These are phyloP conservation scores for Charadrius vociferus DNA, from an alignment of 2,113 vertebrate genomes.

Conservation along the genomic window DNA sequence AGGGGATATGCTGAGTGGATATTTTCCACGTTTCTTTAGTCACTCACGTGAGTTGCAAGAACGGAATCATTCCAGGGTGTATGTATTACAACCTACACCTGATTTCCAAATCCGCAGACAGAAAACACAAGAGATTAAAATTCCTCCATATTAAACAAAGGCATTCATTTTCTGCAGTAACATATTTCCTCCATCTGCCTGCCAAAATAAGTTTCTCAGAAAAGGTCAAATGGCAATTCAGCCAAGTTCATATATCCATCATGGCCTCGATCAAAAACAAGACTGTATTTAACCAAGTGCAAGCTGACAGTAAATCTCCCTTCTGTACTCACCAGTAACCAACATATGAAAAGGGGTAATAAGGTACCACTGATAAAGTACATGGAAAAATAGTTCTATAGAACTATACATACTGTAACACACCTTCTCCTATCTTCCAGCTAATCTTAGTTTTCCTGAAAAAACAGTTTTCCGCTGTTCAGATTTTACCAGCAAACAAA, in stretches of 20 bases:
- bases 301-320: constrained; percentile 4
- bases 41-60: neutral
- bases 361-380: neutral
- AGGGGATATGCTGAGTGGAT: neutral
- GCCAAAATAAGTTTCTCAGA: constrained; percentile 37
- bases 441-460: neutral
- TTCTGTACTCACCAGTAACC: neutral
- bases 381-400: neutral
- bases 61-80: neutral
- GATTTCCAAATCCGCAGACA: constrained; percentile 24
- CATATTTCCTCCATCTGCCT: constrained; percentile 20
- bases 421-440: neutral
- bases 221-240: constrained; percentile 55
- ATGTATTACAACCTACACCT: neutral
- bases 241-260: constrained; percentile 26
- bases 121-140: constrained; percentile 49
- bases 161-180: constrained; percentile 37
- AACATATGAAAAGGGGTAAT: neutral
- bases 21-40: neutral
- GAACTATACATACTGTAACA: neutral
- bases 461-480: neutral
- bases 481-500: neutral
- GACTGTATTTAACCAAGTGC: neutral
- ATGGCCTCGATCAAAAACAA: neutral
- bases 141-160: constrained; percentile 27